These are phyloP conservation scores for Acanthopagrus latus DNA, from an alignment of 2,797 vertebrate species.

Conservation along the genomic window DNA sequence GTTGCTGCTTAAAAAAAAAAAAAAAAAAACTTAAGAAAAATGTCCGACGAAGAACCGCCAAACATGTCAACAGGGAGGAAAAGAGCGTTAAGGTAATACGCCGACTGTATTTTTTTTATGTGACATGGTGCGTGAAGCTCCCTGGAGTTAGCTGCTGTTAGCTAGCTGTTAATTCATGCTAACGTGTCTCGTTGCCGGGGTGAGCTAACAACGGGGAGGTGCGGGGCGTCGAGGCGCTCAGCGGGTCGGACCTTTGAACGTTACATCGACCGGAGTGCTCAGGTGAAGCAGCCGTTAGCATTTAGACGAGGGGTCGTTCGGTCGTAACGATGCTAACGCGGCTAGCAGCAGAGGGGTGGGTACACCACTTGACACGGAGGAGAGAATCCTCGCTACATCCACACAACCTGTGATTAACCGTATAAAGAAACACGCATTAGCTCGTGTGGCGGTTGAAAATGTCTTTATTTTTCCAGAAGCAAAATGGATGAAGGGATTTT, in stretches of 20 bases:
- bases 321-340: constrained; percentile 17
- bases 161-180: constrained; percentile 48
- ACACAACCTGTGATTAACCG: not conserved
- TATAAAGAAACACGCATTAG: no score
- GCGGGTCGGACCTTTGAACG: constrained; percentile 33
- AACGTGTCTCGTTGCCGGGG: constrained; percentile 9
- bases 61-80: constrained; percentile 51
- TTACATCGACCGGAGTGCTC: constrained; percentile 4
- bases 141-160: constrained; percentile 39
- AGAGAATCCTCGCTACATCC: not conserved
- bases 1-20: constrained; percentile 1
- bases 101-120: not conserved
- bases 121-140: not conserved
- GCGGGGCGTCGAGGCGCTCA: constrained; percentile 1
- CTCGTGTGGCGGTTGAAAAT: no score
- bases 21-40: not conserved
- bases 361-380: constrained; percentile 35
- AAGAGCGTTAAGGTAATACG: constrained; percentile 65
- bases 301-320: not conserved
- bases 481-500: not conserved
- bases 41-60: constrained; percentile 39
- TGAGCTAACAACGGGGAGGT: constrained; percentile 24
- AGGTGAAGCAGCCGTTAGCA: not conserved
- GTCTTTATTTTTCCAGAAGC: not conserved
- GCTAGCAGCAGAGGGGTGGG: constrained; percentile 26